phyloP scores from a whole-genome alignment of 2,113 vertebrate species.

The Bubo scandiacus region DNA sequence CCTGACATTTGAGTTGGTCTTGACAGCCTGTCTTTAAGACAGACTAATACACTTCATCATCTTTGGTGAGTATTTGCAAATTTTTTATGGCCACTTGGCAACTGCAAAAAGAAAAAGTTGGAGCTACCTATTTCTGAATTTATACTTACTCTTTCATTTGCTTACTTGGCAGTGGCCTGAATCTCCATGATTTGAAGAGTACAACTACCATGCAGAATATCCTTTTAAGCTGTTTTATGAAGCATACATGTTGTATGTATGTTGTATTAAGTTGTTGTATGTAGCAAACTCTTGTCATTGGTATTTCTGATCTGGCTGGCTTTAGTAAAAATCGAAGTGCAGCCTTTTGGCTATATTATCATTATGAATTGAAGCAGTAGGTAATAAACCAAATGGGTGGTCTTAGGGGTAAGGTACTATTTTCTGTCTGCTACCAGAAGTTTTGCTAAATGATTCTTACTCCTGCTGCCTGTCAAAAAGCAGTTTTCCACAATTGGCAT shows the following conservation, averaged over 20 bases:
- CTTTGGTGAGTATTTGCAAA: not conserved
- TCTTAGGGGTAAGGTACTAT: not conserved
- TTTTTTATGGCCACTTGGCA: not conserved
- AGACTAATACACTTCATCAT: not conserved
- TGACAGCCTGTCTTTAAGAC: not conserved
- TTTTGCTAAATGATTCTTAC: slow-evolving; percentile 46
- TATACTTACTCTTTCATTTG: not conserved
- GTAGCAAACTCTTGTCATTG: not conserved
- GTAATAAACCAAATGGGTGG: slow-evolving; percentile 51
- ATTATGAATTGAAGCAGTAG: slow-evolving; percentile 9
- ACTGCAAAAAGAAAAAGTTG: not conserved
- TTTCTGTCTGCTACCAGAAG: not conserved
- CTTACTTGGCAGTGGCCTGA: not conserved
- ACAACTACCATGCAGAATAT: not conserved
- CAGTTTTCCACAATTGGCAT: not conserved
- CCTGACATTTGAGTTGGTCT: not conserved
- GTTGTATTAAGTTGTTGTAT: too few relatives aligned
- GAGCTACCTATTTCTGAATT: not conserved
- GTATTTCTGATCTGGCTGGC: slow-evolving; percentile 21
- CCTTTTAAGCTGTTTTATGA: not conserved
- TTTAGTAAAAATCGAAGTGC: not conserved
- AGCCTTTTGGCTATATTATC: slow-evolving; percentile 42
- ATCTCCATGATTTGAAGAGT: not conserved
- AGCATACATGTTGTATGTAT: too few relatives aligned
- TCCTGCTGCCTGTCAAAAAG: slow-evolving; percentile 25